Percentiles rank a stretch among this genome's conserved stretches.
Evolutionary conservation across 2,888 invertebrate genomes (phyloP).

Genomic region (Poecilus cupreus): DNA sequence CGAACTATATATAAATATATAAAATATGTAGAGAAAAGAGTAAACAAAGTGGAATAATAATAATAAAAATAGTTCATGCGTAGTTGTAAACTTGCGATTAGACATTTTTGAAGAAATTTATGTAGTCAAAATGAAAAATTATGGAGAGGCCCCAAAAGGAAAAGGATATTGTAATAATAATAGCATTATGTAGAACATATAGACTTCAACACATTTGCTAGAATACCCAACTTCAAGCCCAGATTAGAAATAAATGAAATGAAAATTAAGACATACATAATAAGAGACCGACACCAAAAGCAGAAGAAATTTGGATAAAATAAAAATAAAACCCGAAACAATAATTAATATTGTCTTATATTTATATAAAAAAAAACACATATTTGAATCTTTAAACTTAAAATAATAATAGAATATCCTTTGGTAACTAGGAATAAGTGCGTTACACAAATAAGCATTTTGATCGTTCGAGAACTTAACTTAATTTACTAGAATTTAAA

Average conservation of each 20-base stretch:
- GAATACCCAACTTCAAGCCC: neutral
- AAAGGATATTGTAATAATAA: neutral
- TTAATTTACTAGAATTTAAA: neutral
- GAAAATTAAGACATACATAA: neutral
- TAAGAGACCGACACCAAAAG: slow-evolving; percentile 3
- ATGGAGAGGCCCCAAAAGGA: neutral
- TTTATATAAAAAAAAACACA: slow-evolving; percentile 35
- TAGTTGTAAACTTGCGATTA: neutral
- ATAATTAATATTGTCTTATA: neutral
- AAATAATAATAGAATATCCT: slow-evolving; percentile 18
- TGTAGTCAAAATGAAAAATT: slow-evolving; percentile 1
- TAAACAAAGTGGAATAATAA: neutral
- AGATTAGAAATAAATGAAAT: neutral
- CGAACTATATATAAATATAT: neutral
- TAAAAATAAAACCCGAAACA: slow-evolving; percentile 7
- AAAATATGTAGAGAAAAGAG: neutral
- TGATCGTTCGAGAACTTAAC: slow-evolving; percentile 2
- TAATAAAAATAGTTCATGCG: neutral
- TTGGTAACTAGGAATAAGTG: slow-evolving; percentile 31
- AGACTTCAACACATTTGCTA: slow-evolving; percentile 43
- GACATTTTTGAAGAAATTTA: neutral
- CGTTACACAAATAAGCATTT: neutral
- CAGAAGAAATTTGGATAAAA: neutral
- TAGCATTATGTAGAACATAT: neutral
- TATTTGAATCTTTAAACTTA: neutral